Evolutionary conservation across 1,140 invertebrate species (phyloP), one percentile per base, ranked within the genome.

Genomic region (Temnothorax nylanderi): DNA sequence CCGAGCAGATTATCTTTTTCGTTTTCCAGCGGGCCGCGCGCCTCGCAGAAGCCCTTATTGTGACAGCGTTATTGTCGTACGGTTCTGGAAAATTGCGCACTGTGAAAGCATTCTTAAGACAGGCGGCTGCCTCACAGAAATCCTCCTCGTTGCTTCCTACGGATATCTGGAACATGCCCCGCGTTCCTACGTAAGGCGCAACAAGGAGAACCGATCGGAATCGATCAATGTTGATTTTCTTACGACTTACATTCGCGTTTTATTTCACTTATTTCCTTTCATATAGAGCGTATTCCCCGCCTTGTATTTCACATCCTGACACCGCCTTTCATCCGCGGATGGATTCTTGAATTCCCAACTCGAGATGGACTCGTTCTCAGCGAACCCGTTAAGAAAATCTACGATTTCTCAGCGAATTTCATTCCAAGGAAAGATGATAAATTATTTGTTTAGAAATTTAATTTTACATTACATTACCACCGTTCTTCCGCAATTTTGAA

Each of bases 41-140:
- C 75, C 67, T 86, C 58, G 60, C 76, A 82, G 62, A 75, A 75
- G 72, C 56, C 86, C 87, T 94, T 94, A 94, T 94, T 94, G 93
- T 94, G 93, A 94, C 93, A 93, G 87, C 85, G 78, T 93, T 72
- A 91, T 94, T 94, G 93, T 94, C 92, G 88, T 92, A 86, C 91
- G 90, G 91, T 94, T 94, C 93, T 94, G 93, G 91, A 94, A 94
- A 94, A 94, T 94, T 94, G 93, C 93, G 88, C 92, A 76, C 86
- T 84, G 87, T 93, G 90, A 93, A 93, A 93, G 92, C 84, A 64
- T 60, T 89, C 78, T 85, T 67, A 90, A 90, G 87, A 88, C 89
- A 78, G 69, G 82, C 82, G 60, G 82, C 26, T 26, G 26, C 72
- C 77, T 90, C 74, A 74, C 82, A 58, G 62, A 89, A 77, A 58